Evolutionary conservation across 2,797 vertebrate species (phyloP), one percentile per base, ranked within the genome.

Genomic region (Rostrhamus sociabilis): DNA sequence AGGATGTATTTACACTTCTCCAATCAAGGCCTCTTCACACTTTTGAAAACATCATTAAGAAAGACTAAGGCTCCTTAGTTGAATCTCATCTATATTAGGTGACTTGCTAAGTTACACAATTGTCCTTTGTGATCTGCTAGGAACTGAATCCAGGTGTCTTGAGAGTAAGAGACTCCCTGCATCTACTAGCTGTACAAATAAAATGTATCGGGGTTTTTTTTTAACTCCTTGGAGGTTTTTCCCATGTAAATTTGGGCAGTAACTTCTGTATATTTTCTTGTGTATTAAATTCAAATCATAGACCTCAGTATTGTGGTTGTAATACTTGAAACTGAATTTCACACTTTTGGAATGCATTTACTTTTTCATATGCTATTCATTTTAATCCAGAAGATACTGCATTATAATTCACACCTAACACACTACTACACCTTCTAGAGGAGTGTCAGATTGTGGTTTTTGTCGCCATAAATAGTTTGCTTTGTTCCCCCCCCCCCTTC

Each of bases 41-140:
- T 83, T 86, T 32, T 75, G 29, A 91, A 95, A 96, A 96, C 78
- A 95, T 89, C 36, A 56, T 48, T 89, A 92, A 86, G 60, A 67
- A 72, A 91, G 26, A 73, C 50, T 59, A 81, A 55, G 23, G 55
- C 22, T 82, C 36, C 59, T 87, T 64, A 82, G 59, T 12, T 80
- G 63, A 89, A 91, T 85, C 77, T 92, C 83, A 73, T 87, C 67
- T 93, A 8, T 56, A 58, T 56, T 71, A 92, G 90, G 53, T 67
- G 63, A 92, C 63, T 85, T 82, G 72, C 34, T 64, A 76, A 94
- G 92, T 73, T 45, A 72, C 58, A 90, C 81, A 76, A 40, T 40
- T 78, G 72, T 88, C 50, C 74, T 93, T 85, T 93, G 92, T 93
- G 68, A 71, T 89, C 71, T n/a, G 40, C 79, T 78, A 86, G 60